Evolutionary conservation across 2,113 vertebrate species (phyloP), one percentile per base, ranked within the genome.

Genomic region (Callipepla squamata): DNA sequence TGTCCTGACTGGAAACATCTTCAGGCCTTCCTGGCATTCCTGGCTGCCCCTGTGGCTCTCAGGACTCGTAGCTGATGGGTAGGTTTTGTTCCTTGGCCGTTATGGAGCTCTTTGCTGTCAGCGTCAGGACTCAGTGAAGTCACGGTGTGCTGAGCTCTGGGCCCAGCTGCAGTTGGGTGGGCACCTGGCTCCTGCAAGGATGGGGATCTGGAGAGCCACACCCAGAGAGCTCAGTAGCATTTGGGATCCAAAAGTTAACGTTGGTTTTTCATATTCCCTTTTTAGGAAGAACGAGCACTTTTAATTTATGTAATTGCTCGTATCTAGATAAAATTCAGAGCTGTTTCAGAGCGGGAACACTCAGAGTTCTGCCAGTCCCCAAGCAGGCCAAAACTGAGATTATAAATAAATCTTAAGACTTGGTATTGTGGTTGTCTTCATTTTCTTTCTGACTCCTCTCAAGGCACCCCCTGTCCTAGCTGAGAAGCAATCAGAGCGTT

Each of bases 261-360:
- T 53, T 55, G 32, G 18, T 62, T 86, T 89, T 88, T 80, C 72
- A 42, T 78, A 80, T 16, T 89, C 28, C 85, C 76, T 89, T 96
- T 85, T 93, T 76, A 67, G 79, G 79, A 89, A 87, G 78, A 89
- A 30, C 30, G 63, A n/a, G 8, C 59, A 32, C 23, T 94, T 94
- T 55, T 63, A 74, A 85, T 88, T 83, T 84, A 76, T 2, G 0
- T 76, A 86, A 76, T 84, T 75, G 18, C 57, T 93, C n/a, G 11
- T 70, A 80, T 72, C 88, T 30, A 50, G 72, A 92, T 93, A 91
- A 63, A 91, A 78, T 86, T 77, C 15, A 87, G 85, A 93, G 55
- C 73, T 85, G 44, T 82, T 91, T 85, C 13, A 55, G 48, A 26
- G 15, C 80, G 78, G 78, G 77, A 93, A 28, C 12, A 2, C 42